Evolutionary conservation across 2,888 invertebrate species (phyloP), one percentile per base, ranked within the genome.

Genomic region (Pheosia tremula): DNA sequence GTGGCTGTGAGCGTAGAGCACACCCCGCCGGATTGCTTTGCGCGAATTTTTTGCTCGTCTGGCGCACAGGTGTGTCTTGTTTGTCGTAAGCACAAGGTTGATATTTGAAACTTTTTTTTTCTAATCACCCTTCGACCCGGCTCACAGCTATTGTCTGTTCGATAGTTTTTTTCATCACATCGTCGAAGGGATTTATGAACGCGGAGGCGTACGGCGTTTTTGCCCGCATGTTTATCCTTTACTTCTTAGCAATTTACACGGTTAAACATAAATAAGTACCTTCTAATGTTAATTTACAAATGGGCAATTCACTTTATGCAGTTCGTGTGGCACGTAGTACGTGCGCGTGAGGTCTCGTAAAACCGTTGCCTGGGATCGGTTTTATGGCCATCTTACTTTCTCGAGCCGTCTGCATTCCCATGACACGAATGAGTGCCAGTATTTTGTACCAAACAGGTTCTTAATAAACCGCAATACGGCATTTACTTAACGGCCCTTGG

Each of bases 41-140:
- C 79, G 82, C 80, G 82, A 83, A 85, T 88, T 90, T 89, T 91
- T 89, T 89, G 83, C 76, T 77, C 79, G 88, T 90, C 88, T 89
- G 87, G 85, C 82, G 82, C 85, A 87, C 90, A 90, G 90, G 89
- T 89, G 89, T 84, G 24, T 24, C 24, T 24, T 24, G 24, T 82
- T 86, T 78, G 73, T 75, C 75, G 78, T 75, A 80, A 78, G 79
- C 77, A 75, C 77, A 73, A 66, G 69, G 76, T 75, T 76, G 69
- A 76, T 79, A 80, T 75, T 78, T 76, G 72, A 76, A 73, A 77
- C 74, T 82, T 79, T 77, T 82, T 87, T 87, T 88, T 85, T 80
- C 67, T 71, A 70, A 79, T 81, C 73, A 83, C 81, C 82, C 80
- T 85, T 81, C 84, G 83, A 85, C 84, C 82, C 81, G 75, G 63